Evolutionary conservation across 1,140 invertebrate genomes (phyloP).

Genomic region (Cephus cinctus): DNA sequence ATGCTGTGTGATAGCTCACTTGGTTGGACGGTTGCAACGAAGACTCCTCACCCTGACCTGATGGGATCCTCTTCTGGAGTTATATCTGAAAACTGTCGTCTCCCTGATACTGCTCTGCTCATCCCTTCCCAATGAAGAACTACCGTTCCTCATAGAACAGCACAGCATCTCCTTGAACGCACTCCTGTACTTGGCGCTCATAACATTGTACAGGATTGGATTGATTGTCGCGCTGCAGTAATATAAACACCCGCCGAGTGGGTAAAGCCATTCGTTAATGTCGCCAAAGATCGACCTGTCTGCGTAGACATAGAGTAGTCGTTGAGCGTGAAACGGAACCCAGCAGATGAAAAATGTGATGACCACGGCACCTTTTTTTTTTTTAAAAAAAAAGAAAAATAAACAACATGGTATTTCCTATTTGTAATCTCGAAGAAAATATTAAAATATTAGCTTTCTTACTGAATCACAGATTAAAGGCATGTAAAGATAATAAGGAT

Average conservation of each 20-base stretch:
- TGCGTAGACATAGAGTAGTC: conserved; percentile 68
- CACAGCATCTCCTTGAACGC: conserved; percentile 1
- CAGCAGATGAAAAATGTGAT: conserved; percentile 91
- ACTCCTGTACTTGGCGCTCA: conserved; percentile 46
- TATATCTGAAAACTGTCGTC: not conserved
- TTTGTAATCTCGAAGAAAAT: too few relatives aligned
- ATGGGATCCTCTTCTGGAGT: too few relatives aligned
- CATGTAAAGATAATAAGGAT: too few relatives aligned
- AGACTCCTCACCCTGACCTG: too few relatives aligned
- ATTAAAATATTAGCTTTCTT: too few relatives aligned
- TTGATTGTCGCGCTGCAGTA: conserved; percentile 82
- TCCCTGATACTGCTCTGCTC: not conserved
- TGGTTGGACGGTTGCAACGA: too few relatives aligned
- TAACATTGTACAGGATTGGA: conserved; percentile 82
- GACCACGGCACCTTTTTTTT: conserved; percentile 91
- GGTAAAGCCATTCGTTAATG: conserved; percentile 72
- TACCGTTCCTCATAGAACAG: not conserved
- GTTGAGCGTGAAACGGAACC: conserved; percentile 89
- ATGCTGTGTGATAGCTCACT: too few relatives aligned
- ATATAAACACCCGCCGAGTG: conserved; percentile 72
- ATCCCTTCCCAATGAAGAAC: not conserved
- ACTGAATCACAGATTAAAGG: too few relatives aligned
- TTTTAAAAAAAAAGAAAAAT: conserved; percentile 44
- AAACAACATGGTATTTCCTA: too few relatives aligned
- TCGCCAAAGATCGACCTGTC: conserved; percentile 56